Evolutionary conservation across 1,140 invertebrate genomes (phyloP).

Genomic region (Brachionus rotundiformis): DNA sequence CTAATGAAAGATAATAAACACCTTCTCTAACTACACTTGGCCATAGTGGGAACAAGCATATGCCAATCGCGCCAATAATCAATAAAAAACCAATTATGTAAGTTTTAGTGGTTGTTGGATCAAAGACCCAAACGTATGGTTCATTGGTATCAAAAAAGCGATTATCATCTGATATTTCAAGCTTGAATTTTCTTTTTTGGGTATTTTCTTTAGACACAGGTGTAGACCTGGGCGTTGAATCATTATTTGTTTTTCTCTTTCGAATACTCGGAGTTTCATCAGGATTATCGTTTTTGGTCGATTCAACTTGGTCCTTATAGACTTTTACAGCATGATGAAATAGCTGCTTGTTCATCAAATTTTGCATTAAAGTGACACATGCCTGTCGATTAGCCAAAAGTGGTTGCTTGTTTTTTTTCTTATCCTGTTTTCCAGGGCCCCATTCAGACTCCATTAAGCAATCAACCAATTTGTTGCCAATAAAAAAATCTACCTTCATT

Average conservation of each 20-base stretch:
- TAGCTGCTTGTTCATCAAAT: slow-evolving; percentile 85
- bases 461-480: slow-evolving; percentile 87
- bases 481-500: slow-evolving; percentile 94
- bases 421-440: slow-evolving; percentile 72
- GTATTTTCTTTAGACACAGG: slow-evolving; percentile 53
- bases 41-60: slow-evolving; percentile 97
- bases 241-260: slow-evolving; percentile 9
- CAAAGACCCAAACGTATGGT: slow-evolving; percentile 95
- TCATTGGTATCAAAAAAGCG: slow-evolving; percentile 85
- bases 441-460: slow-evolving; percentile 87
- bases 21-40: slow-evolving; percentile 86
- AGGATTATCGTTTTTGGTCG: slow-evolving; percentile 53
- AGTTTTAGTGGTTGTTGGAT: slow-evolving; percentile 92
- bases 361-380: slow-evolving; percentile 56
- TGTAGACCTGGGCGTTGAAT: neutral
- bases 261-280: slow-evolving; percentile 24
- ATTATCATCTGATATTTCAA: slow-evolving; percentile 95
- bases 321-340: slow-evolving; percentile 80
- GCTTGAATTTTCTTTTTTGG: slow-evolving; percentile 71
- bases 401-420: slow-evolving; percentile 66
- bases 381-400: neutral
- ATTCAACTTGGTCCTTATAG: slow-evolving; percentile 58
- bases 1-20: slow-evolving; percentile 93
- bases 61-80: slow-evolving; percentile 81
- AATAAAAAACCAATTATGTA: slow-evolving; percentile 89